phyloP scores from a whole-genome alignment of 2,888 invertebrate species.

The Anorthoa munda region DNA sequence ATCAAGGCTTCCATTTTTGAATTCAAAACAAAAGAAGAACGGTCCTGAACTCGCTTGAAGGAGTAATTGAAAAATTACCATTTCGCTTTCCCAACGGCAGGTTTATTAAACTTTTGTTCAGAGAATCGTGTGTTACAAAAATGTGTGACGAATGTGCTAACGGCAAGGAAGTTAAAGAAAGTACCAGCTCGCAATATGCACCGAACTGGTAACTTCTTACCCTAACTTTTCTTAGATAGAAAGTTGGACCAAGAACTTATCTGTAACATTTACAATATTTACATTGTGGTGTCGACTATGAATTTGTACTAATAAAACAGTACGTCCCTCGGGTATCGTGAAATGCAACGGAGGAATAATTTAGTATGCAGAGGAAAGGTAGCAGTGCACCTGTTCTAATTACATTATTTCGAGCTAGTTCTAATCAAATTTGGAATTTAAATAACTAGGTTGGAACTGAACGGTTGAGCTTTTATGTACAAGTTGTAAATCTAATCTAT shows the following conservation, averaged over 20 bases:
- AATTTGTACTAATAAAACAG: slow-evolving; percentile 26
- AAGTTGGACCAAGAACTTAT: slow-evolving; percentile 51
- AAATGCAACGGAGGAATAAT: slow-evolving; percentile 39
- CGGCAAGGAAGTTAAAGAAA: slow-evolving; percentile 19
- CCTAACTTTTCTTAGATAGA: slow-evolving; percentile 24
- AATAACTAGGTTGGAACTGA: not conserved
- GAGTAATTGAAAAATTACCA: slow-evolving; percentile 73
- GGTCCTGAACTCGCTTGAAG: slow-evolving; percentile 61
- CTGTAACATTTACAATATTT: slow-evolving; percentile 54
- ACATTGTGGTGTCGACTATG: slow-evolving; percentile 42
- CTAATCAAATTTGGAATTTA: slow-evolving; percentile 21
- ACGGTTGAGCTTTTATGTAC: no score
- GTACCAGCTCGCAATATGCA: slow-evolving; percentile 41
- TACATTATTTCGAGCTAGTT: slow-evolving; percentile 23
- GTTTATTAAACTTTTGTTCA: slow-evolving; percentile 59
- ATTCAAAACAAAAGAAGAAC: slow-evolving; percentile 42
- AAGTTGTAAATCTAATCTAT: no score
- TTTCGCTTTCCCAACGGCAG: slow-evolving; percentile 64
- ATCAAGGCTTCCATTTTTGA: slow-evolving; percentile 40
- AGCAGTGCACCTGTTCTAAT: slow-evolving; percentile 16
- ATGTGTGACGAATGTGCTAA: slow-evolving; percentile 32
- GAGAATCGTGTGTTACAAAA: slow-evolving; percentile 37
- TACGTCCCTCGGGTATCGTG: slow-evolving; percentile 30
- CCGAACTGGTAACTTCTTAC: slow-evolving; percentile 16
- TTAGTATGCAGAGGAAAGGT: slow-evolving; percentile 18